phyloP scores from a whole-genome alignment of 2,113 vertebrate genomes.

The Poeciliopsis retropinna region DNA sequence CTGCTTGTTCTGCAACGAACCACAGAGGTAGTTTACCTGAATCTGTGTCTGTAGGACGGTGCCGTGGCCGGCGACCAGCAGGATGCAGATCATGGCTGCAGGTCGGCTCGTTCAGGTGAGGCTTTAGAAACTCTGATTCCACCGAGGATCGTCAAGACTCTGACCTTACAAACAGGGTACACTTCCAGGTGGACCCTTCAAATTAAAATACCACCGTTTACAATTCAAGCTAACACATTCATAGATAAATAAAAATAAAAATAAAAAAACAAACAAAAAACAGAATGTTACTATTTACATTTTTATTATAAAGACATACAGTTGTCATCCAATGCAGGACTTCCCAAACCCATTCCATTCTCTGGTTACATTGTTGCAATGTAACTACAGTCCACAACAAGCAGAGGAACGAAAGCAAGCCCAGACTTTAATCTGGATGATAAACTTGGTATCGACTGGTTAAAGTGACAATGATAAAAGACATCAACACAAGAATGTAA shows the following conservation, averaged over 20 bases:
- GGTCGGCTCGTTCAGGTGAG: rapidly evolving
- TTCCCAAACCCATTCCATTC: conserved; percentile 17
- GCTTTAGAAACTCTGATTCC: too few species aligned
- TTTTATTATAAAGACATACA: conserved; percentile 65
- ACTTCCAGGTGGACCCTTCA: conserved; percentile 48
- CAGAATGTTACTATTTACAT: conserved; percentile 18
- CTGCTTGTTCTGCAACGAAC: not conserved
- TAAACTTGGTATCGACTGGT: conserved; percentile 20
- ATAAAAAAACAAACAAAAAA: too few species aligned
- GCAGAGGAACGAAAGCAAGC: conserved; percentile 36
- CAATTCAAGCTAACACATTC: not conserved
- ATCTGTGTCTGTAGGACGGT: conserved; percentile 82
- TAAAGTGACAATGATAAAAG: conserved; percentile 27
- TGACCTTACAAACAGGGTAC: rapidly evolving
- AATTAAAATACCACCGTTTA: conserved; percentile 38
- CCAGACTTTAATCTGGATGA: conserved; percentile 12
- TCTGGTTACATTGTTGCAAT: conserved; percentile 70
- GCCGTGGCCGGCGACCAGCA: conserved; percentile 84
- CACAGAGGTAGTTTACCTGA: conserved; percentile 67
- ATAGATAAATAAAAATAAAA: not conserved
- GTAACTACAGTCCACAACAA: conserved; percentile 54
- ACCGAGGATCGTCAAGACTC: not conserved
- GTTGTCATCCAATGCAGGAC: conserved; percentile 41
- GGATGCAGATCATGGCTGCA: conserved; percentile 79
- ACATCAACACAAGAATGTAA: conserved; percentile 18